Conservation (phyloP, 2,888 invertebrate species). For the Lucinisca nassula region DNA sequence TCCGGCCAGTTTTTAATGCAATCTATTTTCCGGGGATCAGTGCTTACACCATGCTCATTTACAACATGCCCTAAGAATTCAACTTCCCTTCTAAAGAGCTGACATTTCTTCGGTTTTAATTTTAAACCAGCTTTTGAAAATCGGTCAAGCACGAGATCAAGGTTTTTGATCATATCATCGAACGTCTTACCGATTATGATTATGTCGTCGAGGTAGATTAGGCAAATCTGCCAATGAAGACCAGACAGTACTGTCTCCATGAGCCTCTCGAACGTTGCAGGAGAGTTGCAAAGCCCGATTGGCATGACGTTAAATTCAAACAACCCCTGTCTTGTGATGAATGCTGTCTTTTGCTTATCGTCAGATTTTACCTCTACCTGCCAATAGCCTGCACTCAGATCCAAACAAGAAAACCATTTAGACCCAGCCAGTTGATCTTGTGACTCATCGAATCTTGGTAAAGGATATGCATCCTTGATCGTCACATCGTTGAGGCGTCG, state of each 20-base stretch:
- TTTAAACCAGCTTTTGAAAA: conserved; percentile 15
- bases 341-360: conserved; percentile 57
- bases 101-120: conserved; percentile 27
- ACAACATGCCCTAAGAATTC: conserved; percentile 16
- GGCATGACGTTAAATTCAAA: conserved; percentile 65
- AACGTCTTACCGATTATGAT: conserved; percentile 40
- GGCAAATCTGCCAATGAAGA: conserved; percentile 47
- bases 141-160: background rate
- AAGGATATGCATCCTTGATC: conserved; percentile 1
- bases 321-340: conserved; percentile 39
- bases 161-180: conserved; percentile 4
- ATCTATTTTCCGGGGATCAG: background rate
- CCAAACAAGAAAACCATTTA: conserved; percentile 55
- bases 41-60: background rate
- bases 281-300: conserved; percentile 73
- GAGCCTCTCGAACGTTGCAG: conserved; percentile 65
- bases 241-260: conserved; percentile 63
- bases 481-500: background rate
- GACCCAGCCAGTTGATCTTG: conserved; percentile 19
- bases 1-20: background rate
- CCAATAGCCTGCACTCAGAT: conserved; percentile 64
- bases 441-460: background rate
- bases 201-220: conserved; percentile 67
- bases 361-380: conserved; percentile 49
- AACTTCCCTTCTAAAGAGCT: background rate